Evolutionary conservation across 1,140 invertebrate genomes (phyloP).

Genomic region (Scylla paramamosain): DNA sequence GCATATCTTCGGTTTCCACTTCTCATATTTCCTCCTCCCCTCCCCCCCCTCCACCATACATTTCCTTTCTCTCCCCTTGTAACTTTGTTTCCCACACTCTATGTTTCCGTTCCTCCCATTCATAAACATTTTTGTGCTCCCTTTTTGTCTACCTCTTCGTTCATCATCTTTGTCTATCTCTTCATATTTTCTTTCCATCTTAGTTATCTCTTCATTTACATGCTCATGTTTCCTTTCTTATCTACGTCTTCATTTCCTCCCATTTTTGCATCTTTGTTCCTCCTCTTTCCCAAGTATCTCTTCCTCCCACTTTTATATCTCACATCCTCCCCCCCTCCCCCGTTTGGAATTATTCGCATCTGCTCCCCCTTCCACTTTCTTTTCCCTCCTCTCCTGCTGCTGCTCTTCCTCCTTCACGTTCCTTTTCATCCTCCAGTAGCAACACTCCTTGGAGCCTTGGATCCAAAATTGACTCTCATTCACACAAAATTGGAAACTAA

Average conservation of each 20-base stretch:
- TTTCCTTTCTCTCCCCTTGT: conserved; percentile 18
- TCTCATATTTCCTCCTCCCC: background rate
- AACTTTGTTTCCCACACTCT: background rate
- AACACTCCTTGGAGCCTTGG: background rate
- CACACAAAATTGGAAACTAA: conserved; percentile 55
- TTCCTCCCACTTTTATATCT: background rate
- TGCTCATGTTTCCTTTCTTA: conserved; percentile 27
- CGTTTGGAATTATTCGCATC: background rate
- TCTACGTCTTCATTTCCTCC: background rate
- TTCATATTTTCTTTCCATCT: background rate
- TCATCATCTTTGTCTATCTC: background rate
- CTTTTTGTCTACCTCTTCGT: background rate
- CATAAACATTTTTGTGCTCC: background rate
- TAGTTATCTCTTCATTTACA: background rate
- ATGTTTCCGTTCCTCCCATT: background rate
- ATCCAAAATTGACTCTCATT: conserved; percentile 52
- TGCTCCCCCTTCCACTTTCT: background rate
- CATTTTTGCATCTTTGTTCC: background rate
- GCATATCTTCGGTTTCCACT: conserved; percentile 22
- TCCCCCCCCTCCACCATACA: background rate
- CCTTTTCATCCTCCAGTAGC: conserved; percentile 5
- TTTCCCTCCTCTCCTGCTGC: conserved; percentile 12
- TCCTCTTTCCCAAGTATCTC: background rate
- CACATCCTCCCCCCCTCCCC: background rate
- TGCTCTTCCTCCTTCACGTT: background rate